phyloP scores from a whole-genome alignment of 2,797 vertebrate genomes.

The Hoplostethus mediterraneus region DNA sequence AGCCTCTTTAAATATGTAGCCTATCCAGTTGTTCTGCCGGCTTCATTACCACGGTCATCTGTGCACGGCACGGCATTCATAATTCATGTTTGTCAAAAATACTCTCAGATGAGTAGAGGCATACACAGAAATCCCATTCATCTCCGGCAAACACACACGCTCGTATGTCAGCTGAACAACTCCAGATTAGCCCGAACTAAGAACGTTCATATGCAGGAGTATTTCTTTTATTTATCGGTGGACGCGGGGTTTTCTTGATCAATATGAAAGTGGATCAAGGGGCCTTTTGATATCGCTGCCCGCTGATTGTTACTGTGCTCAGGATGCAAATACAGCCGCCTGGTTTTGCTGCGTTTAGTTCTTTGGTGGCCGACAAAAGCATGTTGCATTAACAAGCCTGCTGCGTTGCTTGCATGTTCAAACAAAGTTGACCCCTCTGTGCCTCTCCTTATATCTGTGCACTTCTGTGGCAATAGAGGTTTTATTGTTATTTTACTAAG shows the following conservation, averaged over 20 bases:
- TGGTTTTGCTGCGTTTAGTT: constrained; percentile 46
- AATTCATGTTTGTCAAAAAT: constrained; percentile 80
- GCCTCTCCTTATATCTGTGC: constrained; percentile 60
- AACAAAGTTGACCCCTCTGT: constrained; percentile 66
- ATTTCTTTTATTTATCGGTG: constrained; percentile 52
- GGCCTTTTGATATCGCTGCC: constrained; percentile 69
- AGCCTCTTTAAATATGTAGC: constrained; percentile 76
- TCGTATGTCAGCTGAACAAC: constrained; percentile 29
- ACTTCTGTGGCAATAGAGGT: constrained; percentile 43
- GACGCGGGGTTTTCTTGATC: constrained; percentile 58
- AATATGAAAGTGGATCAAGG: constrained; percentile 72
- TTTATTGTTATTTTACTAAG: constrained; percentile 45
- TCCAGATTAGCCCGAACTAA: constrained; percentile 50
- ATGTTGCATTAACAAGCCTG: constrained; percentile 50
- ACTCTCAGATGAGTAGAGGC: constrained; percentile 65
- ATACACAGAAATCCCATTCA: constrained; percentile 59
- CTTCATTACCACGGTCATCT: constrained; percentile 71
- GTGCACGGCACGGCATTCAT: constrained; percentile 66
- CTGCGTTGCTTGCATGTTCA: constrained; percentile 57
- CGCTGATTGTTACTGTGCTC: constrained; percentile 65
- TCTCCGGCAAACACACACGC: constrained; percentile 47
- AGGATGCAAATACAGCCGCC: constrained; percentile 73
- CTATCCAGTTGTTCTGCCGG: constrained; percentile 67
- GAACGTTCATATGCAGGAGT: constrained; percentile 49
- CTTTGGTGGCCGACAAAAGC: constrained; percentile 70